phyloP scores from a whole-genome alignment of 2,797 vertebrate species.

The Periophthalmus magnuspinnatus region DNA sequence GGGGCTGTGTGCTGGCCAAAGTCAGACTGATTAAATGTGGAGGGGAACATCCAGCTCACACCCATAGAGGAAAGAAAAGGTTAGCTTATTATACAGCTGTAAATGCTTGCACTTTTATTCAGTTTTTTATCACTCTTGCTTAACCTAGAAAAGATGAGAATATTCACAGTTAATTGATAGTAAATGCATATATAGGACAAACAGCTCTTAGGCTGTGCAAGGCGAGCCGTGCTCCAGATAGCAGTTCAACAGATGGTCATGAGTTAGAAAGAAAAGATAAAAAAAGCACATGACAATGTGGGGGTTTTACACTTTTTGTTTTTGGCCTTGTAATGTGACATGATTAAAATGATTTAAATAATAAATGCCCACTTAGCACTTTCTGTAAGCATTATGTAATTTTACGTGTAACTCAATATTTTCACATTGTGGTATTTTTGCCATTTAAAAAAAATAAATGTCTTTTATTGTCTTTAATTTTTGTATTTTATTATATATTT shows the following conservation, averaged over 20 bases:
- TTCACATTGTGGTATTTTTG: no score
- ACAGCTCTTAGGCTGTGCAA: no score
- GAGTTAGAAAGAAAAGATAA: neutral
- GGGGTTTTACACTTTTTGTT: neutral
- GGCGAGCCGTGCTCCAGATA: no score
- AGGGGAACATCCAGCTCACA: constrained; percentile 30
- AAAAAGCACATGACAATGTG: neutral
- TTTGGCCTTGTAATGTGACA: neutral
- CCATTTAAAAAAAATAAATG: no score
- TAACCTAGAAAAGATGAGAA: neutral
- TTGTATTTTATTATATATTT: no score
- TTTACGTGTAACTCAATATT: no score
- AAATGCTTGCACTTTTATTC: neutral
- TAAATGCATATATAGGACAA: no score
- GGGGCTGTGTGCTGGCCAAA: constrained; percentile 61
- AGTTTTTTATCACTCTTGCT: neutral
- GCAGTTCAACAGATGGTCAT: neutral
- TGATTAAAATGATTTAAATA: neutral
- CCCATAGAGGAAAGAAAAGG: constrained; percentile 33
- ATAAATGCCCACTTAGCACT: neutral
- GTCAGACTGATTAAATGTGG: constrained; percentile 78
- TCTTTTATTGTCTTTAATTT: no score
- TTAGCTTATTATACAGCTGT: constrained; percentile 19
- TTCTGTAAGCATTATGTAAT: neutral
- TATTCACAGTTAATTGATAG: neutral